phyloP scores from a whole-genome alignment of 2,797 vertebrate genomes.

The Rachycentron canadum region DNA sequence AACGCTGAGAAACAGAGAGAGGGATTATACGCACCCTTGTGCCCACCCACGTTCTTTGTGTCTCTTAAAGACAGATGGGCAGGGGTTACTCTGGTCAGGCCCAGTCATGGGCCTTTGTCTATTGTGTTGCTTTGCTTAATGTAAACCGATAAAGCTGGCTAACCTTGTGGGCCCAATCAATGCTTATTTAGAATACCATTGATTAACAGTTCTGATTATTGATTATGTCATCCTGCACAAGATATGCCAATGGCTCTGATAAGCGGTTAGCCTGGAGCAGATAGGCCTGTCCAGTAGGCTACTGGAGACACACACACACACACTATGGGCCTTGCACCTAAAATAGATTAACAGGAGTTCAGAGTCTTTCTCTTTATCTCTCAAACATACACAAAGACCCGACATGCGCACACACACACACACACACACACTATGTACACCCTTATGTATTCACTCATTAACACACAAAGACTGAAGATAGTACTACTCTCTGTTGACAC shows the following conservation, averaged over 20 bases:
- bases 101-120: conserved; percentile 77
- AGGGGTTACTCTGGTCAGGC: conserved; percentile 67
- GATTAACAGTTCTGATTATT: conserved; percentile 91
- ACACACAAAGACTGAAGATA: conserved; percentile 46
- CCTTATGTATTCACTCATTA: conserved; percentile 42
- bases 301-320: conserved; percentile 49
- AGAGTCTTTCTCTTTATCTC: conserved; percentile 17
- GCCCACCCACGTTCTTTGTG: conserved; percentile 27
- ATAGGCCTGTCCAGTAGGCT: conserved; percentile 65
- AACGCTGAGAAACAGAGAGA: not conserved
- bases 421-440: conserved; percentile 25
- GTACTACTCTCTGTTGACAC: conserved; percentile 69
- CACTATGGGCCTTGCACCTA: conserved; percentile 8
- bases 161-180: conserved; percentile 87
- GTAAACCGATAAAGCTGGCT: conserved; percentile 88
- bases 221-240: conserved; percentile 86
- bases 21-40: not conserved
- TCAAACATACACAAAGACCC: conserved; percentile 18
- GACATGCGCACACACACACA: conserved; percentile 6
- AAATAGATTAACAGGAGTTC: conserved; percentile 36
- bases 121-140: conserved; percentile 87
- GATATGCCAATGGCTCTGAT: conserved; percentile 85
- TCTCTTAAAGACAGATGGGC: conserved; percentile 53
- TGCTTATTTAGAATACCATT: conserved; percentile 90
- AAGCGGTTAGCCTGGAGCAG: conserved; percentile 82